Conservation (phyloP, 2,888 invertebrate species). For the Lutraria lutraria region DNA sequence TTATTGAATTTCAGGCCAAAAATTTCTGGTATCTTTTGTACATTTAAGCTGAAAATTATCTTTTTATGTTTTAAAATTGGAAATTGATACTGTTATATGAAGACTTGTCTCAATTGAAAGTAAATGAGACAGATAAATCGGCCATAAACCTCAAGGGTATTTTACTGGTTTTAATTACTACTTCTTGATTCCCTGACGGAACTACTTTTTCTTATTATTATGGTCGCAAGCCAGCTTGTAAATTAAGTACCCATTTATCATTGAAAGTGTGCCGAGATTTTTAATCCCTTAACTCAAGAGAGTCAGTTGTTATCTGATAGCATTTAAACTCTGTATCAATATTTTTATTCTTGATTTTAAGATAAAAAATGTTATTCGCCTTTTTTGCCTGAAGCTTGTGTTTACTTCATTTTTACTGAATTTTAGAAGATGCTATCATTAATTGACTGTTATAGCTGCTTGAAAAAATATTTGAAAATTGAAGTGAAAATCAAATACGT, state of each 20-base stretch:
- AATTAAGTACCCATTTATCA: neutral
- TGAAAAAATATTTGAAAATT: neutral
- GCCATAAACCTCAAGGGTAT: conserved; percentile 1
- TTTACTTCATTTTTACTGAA: too few species aligned
- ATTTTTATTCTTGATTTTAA: conserved; percentile 19
- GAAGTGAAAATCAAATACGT: neutral
- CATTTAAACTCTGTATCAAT: conserved; percentile 39
- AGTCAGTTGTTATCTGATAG: conserved; percentile 25
- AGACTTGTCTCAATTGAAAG: conserved; percentile 8
- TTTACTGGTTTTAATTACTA: conserved; percentile 4
- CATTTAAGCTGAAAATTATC: neutral
- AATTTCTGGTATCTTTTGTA: too few species aligned
- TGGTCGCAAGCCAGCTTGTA: conserved; percentile 6
- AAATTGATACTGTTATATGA: neutral
- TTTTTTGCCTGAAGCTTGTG: neutral
- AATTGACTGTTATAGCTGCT: too few species aligned
- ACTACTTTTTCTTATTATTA: conserved; percentile 16
- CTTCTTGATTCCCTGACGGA: neutral
- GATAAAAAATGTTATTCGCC: neutral
- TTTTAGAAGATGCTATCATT: too few species aligned
- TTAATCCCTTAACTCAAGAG: neutral
- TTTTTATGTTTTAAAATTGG: conserved; percentile 17
- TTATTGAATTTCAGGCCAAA: too few species aligned
- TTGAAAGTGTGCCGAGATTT: neutral
- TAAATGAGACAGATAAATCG: conserved; percentile 10